A percentile compares a stretch with the other conserved stretches of the same genome.
These are phyloP conservation scores for Pollenia griseotomentosa DNA, from an alignment of 2,888 invertebrate genomes.

Conservation along the genomic window DNA sequence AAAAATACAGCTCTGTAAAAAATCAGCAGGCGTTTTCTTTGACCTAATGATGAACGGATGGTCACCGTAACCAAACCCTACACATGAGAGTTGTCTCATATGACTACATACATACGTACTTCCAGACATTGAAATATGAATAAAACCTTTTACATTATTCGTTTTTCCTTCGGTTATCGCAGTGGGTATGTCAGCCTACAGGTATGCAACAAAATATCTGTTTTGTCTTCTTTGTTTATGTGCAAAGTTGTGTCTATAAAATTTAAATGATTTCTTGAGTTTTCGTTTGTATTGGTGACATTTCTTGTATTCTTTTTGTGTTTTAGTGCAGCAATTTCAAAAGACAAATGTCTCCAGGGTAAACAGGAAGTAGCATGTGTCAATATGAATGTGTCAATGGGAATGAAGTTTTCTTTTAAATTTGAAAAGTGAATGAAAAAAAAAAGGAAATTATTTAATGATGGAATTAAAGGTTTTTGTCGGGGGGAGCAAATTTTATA, in stretches of 20 bases:
- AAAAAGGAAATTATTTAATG: neutral
- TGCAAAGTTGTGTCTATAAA: conserved; percentile 50
- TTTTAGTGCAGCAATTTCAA: conserved; percentile 49
- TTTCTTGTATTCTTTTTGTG: neutral
- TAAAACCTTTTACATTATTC: conserved; percentile 1
- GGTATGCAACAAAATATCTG: conserved; percentile 45
- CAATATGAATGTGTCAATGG: conserved; percentile 66
- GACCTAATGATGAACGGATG: no score
- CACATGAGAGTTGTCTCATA: no score
- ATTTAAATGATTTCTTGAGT: conserved; percentile 56
- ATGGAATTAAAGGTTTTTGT: no score
- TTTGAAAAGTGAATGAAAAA: conserved; percentile 16
- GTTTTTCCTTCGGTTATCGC: conserved; percentile 27
- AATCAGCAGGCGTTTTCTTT: no score
- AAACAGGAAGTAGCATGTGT: conserved; percentile 67
- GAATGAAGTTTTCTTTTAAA: conserved; percentile 48
- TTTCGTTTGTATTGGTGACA: conserved; percentile 30
- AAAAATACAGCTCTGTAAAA: no score
- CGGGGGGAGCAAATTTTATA: no score
- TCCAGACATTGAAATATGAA: neutral
- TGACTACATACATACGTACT: neutral
- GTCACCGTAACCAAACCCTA: no score
- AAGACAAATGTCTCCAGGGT: conserved; percentile 63
- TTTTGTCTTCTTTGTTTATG: conserved; percentile 11
- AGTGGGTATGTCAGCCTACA: conserved; percentile 50